Conservation (phyloP, 1,140 invertebrate species). For the Drosophila kurseongensis region DNA sequence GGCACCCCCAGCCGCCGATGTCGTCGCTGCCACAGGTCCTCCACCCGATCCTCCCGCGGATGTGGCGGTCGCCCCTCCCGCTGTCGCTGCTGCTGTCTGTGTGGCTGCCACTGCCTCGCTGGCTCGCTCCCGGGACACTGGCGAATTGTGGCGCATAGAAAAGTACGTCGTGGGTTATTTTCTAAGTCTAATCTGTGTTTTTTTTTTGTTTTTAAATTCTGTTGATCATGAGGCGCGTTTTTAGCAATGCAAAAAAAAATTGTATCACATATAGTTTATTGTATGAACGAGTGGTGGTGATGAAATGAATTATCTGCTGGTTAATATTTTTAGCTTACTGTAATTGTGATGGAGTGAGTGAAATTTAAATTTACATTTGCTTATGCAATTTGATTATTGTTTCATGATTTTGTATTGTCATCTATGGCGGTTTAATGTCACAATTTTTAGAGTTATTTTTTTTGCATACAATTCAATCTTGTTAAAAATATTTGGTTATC, state of each 20-base stretch:
- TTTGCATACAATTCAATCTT: too few species aligned
- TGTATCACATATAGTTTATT: neutral
- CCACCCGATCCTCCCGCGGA: constrained; percentile 13
- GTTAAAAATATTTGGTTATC: too few species aligned
- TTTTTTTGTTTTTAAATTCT: constrained; percentile 22
- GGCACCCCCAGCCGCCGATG: constrained; percentile 14
- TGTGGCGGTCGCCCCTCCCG: constrained; percentile 29
- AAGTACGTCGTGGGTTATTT: constrained; percentile 53
- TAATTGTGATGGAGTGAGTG: neutral
- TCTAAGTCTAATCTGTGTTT: constrained; percentile 20
- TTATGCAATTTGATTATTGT: neutral
- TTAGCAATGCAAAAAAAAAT: neutral
- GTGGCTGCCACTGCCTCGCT: constrained; percentile 59
- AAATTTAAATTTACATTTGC: too few species aligned
- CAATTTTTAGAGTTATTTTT: too few species aligned
- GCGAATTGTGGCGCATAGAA: constrained; percentile 77
- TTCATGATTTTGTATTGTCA: neutral
- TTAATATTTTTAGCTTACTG: too few species aligned
- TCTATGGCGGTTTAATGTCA: too few species aligned
- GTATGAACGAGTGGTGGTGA: neutral
- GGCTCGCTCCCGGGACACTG: constrained; percentile 81
- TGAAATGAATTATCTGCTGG: neutral
- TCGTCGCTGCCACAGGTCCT: constrained; percentile 18
- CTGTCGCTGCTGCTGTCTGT: constrained; percentile 45
- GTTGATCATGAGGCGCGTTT: constrained; percentile 18